These are phyloP conservation scores for Vollenhovia emeryi DNA, from an alignment of 1,140 invertebrate species.

Conservation along the genomic window DNA sequence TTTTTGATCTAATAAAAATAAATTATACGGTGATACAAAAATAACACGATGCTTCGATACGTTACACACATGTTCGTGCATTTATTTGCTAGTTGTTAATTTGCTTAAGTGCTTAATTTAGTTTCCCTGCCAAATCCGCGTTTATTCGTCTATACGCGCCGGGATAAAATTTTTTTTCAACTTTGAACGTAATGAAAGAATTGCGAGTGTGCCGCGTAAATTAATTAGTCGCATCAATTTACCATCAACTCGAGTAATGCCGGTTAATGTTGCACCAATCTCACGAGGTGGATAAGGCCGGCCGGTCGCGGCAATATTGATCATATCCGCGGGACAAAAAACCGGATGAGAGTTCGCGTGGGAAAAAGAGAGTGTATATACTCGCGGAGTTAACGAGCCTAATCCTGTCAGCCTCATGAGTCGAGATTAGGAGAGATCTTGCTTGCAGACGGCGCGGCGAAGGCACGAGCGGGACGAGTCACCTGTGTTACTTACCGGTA, in stretches of 20 bases:
- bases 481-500: constrained; percentile 75
- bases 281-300: constrained; percentile 17
- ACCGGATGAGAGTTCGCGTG: constrained; percentile 70
- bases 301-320: background rate
- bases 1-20: background rate
- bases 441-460: constrained; percentile 62
- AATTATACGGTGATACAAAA: background rate
- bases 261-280: background rate
- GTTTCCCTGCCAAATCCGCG: background rate
- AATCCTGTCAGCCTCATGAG: constrained; percentile 76
- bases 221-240: background rate
- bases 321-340: constrained; percentile 24
- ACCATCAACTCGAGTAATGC: background rate
- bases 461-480: constrained; percentile 51
- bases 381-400: constrained; percentile 82
- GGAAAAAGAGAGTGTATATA: constrained; percentile 74
- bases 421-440: constrained; percentile 78
- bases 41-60: background rate
- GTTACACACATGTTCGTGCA: background rate
- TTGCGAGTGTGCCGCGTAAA: background rate
- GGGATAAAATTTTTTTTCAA: constrained; percentile 3
- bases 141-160: background rate
- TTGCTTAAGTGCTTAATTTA: background rate
- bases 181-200: background rate
- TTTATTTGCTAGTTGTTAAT: background rate